phyloP scores from a whole-genome alignment of 53 echinoderm and acorn worm species.

The Apostichopus leukothele region DNA sequence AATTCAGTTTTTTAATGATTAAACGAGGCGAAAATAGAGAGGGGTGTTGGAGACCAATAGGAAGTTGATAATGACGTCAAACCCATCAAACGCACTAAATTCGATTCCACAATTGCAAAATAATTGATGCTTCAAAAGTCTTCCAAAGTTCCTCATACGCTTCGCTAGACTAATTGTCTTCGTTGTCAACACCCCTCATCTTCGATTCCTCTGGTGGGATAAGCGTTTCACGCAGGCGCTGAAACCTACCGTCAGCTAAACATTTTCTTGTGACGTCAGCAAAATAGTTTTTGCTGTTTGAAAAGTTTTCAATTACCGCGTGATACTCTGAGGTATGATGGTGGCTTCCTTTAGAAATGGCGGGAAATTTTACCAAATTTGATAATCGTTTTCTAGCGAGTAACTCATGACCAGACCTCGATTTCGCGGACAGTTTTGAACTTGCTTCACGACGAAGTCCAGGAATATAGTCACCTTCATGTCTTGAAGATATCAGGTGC shows the following conservation, averaged over 20 bases:
- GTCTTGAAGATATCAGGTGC: neutral
- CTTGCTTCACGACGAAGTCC: neutral
- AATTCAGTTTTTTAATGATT: no score
- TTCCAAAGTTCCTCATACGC: no score
- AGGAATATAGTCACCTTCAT: neutral
- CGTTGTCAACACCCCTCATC: neutral
- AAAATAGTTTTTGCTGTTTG: constrained; percentile 28
- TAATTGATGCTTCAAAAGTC: no score
- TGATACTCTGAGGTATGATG: neutral
- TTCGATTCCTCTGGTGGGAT: neutral
- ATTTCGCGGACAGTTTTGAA: neutral
- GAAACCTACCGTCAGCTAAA: constrained; percentile 16
- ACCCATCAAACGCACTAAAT: no score
- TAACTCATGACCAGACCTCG: neutral
- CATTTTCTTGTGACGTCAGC: constrained; percentile 35
- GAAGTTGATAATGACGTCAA: no score
- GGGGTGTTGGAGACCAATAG: no score
- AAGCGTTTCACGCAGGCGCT: neutral
- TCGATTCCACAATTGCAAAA: no score
- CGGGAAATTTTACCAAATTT: neutral
- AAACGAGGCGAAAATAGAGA: no score
- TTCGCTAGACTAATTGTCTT: no score
- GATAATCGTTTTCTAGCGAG: neutral
- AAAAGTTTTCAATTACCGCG: neutral
- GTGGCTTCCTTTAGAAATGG: neutral